Evolutionary conservation across 2,797 vertebrate species (phyloP), one percentile per base, ranked within the genome.

Genomic region (Lophius americanus): DNA sequence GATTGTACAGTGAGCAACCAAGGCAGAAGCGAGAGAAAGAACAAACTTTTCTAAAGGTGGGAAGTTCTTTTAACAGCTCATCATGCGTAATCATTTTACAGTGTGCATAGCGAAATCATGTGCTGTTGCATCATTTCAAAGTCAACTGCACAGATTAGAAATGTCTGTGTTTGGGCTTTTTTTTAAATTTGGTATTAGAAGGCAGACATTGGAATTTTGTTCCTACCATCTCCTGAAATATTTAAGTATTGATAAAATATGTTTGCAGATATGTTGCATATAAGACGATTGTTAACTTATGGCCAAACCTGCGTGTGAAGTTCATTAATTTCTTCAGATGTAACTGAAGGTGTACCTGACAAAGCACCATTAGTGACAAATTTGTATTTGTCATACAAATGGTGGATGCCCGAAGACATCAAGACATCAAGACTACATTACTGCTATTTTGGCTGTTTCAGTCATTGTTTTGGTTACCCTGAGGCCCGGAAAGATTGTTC

Each of bases 201-300:
- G 23, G 23, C 23, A 23, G 23, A 23, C 23, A 41, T 41, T 41
- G 5, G 39, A 9, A 41, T 41, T 41, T 41, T 23, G 1, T 68
- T 61, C 13, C 7, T 6, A 14, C 13, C 6, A 14, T 47, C 6
- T 47, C 4, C 7, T 23, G 23, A 2, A 42, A 41, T 9, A 36
- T 33, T 38, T 6, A 12, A 49, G 9, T 43, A 11, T 11, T 60
- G 36, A 35, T 53, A 38, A 50, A 56, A 12, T 0, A 36, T 2
- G 2, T 61, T 43, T 50, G n/a, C n/a, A 60, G 56, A 38, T 11
- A 49, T 43, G 50, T 23, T 53, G 56, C 14, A 13, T n/a, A 35
- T 10, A 7, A 14, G 33, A 14, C n/a, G 3, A 37, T 2, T 11
- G 49, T 68, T 37, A 13, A 9, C 33, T 39, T 12, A 2, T 6